A percentile compares a stretch with the other conserved stretches of the same genome.
Evolutionary conservation across 2,797 vertebrate species (phyloP).

Genomic region (Psittacula derbiana): DNA sequence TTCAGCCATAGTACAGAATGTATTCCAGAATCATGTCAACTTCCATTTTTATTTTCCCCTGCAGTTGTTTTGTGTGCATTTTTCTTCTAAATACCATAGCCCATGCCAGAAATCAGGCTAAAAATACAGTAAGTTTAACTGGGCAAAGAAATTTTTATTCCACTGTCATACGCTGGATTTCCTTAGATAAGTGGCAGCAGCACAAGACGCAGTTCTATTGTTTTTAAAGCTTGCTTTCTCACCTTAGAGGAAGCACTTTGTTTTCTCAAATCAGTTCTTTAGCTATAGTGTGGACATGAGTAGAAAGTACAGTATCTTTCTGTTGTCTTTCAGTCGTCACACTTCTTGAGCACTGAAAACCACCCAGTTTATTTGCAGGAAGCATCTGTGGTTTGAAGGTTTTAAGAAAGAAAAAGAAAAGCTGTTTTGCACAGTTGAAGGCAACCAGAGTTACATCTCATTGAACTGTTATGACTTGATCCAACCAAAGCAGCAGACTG

Average conservation of each 20-base stretch:
- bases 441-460: neutral
- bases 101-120: neutral
- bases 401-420: neutral
- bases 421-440: neutral
- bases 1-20: neutral
- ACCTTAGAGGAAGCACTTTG: neutral
- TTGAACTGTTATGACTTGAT: neutral
- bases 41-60: neutral
- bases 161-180: neutral
- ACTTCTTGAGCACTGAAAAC: neutral
- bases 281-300: neutral
- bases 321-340: neutral
- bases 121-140: neutral
- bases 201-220: neutral
- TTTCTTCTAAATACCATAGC: neutral
- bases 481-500: slow-evolving; percentile 15
- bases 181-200: neutral
- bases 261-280: neutral
- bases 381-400: neutral
- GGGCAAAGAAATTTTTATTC: neutral
- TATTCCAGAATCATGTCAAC: neutral
- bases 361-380: neutral
- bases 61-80: neutral
- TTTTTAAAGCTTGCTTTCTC: neutral
- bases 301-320: neutral